These are phyloP conservation scores for Microhierax caerulescens DNA, from an alignment of 2,797 vertebrate genomes.

Conservation along the genomic window DNA sequence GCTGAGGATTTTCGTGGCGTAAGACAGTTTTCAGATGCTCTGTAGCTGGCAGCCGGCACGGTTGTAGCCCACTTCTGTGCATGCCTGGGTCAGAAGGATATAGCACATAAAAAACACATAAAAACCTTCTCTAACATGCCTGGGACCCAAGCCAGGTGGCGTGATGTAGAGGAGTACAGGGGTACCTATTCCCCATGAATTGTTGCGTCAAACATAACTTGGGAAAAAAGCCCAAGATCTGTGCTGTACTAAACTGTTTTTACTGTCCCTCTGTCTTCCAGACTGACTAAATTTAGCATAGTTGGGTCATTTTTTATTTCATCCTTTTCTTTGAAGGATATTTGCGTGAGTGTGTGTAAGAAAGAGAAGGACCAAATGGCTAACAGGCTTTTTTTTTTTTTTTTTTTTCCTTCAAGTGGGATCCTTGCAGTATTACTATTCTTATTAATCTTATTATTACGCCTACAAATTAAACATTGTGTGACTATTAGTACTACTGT, in stretches of 20 bases:
- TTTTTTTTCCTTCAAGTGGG: background rate
- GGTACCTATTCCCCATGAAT: background rate
- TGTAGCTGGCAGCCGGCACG: background rate
- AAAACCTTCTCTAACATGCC: background rate
- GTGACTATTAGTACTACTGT: background rate
- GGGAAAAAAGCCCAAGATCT: accelerated
- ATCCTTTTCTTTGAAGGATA: background rate
- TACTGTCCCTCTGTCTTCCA: background rate
- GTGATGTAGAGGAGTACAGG: background rate
- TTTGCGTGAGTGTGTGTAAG: background rate
- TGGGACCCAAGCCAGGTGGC: background rate
- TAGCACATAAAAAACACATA: background rate
- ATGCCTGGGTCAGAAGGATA: background rate
- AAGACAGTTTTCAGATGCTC: slow-evolving; percentile 14
- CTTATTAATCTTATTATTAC: background rate
- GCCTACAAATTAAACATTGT: background rate
- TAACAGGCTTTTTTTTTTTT: background rate
- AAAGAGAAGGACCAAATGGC: background rate
- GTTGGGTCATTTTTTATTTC: background rate
- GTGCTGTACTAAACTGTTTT: background rate
- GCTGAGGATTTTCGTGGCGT: background rate
- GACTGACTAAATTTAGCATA: background rate
- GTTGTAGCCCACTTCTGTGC: background rate
- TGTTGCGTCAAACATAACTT: background rate
- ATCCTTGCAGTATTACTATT: background rate